Evolutionary conservation across 2,888 invertebrate genomes (phyloP).

Genomic region (Liposcelis brunnea): DNA sequence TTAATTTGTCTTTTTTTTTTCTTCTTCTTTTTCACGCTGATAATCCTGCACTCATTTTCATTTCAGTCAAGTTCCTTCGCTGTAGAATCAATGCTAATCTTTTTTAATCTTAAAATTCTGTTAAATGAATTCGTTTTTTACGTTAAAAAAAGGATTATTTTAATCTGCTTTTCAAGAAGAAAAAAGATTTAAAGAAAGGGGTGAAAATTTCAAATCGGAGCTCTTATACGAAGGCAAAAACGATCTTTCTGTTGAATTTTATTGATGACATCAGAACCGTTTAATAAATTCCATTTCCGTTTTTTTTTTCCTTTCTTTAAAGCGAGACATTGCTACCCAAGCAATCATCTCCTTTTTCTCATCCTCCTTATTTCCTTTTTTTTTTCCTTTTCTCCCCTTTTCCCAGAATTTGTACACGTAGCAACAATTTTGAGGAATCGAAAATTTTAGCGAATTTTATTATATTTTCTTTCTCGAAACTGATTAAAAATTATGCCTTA

Average conservation of each 20-base stretch:
- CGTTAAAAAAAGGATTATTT: conserved; percentile 10
- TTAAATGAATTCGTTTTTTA: conserved; percentile 6
- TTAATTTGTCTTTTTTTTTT: conserved; percentile 8
- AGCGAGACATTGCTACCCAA: no score
- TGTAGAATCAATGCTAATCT: conserved; percentile 9
- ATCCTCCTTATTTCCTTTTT: no score
- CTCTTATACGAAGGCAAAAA: no score
- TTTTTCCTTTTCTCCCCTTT: neutral
- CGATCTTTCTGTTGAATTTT: neutral
- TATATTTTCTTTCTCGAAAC: neutral
- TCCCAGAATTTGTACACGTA: neutral
- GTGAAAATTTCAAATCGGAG: neutral
- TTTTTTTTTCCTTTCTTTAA: neutral
- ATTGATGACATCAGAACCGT: conserved; percentile 4
- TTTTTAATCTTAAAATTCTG: conserved; percentile 9
- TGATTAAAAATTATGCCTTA: neutral
- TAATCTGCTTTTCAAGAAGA: conserved; percentile 6
- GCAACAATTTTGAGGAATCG: neutral
- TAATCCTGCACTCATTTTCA: conserved; percentile 9
- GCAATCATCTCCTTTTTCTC: no score
- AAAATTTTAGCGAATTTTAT: neutral
- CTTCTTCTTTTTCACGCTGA: conserved; percentile 7
- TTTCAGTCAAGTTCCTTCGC: conserved; percentile 9
- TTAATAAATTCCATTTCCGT: conserved; percentile 5
- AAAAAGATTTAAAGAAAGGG: conserved; percentile 6